These are phyloP conservation scores for Pseudotriccus pelzelni DNA, from an alignment of 2,797 vertebrate species.

Conservation along the genomic window DNA sequence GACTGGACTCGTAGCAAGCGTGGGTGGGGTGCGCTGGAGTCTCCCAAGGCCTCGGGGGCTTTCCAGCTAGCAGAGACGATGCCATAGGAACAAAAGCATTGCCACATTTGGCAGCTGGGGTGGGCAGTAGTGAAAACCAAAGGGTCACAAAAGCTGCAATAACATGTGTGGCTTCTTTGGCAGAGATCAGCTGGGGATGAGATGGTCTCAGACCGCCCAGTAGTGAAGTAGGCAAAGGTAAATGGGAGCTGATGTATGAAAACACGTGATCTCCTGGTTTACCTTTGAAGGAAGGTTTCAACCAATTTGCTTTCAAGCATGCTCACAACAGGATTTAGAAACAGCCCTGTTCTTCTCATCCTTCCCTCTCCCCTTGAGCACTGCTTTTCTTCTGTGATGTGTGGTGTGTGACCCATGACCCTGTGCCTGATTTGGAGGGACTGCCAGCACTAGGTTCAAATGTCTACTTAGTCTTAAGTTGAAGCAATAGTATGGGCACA, in stretches of 20 bases:
- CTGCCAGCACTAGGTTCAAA: background rate
- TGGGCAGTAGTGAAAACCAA: slow-evolving; percentile 1
- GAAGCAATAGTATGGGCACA: background rate
- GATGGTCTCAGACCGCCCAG: fast-evolving
- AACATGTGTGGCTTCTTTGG: background rate
- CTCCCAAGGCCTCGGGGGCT: slow-evolving; percentile 26
- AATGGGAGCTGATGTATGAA: background rate
- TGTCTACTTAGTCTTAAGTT: background rate
- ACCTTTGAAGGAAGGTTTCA: background rate
- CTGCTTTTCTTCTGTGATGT: background rate
- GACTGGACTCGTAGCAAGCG: background rate
- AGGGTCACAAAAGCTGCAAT: background rate
- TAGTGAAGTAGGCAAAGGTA: background rate
- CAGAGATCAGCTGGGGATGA: background rate
- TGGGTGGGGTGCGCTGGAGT: slow-evolving; percentile 34
- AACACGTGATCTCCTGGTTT: background rate
- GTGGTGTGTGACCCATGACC: background rate
- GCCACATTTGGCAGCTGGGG: background rate
- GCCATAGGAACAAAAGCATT: slow-evolving; percentile 47
- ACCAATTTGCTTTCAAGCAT: background rate
- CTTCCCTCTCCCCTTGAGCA: background rate
- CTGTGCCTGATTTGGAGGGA: background rate
- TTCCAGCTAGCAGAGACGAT: background rate
- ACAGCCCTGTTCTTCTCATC: background rate
- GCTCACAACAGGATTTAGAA: background rate